These are phyloP conservation scores for Holacanthella duospinosa DNA, from an alignment of 2,888 invertebrate genomes.

Conservation along the genomic window DNA sequence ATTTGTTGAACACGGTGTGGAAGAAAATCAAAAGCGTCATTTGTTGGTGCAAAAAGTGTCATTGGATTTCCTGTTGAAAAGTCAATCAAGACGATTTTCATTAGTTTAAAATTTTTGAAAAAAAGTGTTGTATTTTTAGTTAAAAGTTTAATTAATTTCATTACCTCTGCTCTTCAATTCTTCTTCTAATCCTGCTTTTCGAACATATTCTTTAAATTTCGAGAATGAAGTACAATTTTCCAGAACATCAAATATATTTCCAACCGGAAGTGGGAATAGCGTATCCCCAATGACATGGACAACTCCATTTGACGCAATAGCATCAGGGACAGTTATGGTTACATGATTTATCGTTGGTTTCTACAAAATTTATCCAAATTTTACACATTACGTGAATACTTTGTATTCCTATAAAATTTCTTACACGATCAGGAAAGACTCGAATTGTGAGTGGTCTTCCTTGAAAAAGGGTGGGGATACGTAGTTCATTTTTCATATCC, in stretches of 20 bases:
- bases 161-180: conserved; percentile 31
- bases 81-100: too few relatives aligned
- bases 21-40: conserved; percentile 36
- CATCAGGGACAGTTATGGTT: conserved; percentile 37
- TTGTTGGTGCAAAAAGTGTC: conserved; percentile 37
- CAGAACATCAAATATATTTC: conserved; percentile 35
- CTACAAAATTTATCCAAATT: conserved; percentile 5
- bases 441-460: conserved; percentile 35
- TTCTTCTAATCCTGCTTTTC: conserved; percentile 34
- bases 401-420: too few relatives aligned
- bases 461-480: conserved; percentile 35
- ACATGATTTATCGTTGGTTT: conserved; percentile 34
- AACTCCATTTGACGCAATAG: conserved; percentile 37
- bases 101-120: background rate
- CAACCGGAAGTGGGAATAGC: conserved; percentile 38
- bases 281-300: conserved; percentile 37
- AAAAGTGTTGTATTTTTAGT: background rate
- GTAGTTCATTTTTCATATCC: conserved; percentile 37
- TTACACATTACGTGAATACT: background rate
- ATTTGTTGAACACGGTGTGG: conserved; percentile 28
- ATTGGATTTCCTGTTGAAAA: conserved; percentile 33
- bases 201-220: conserved; percentile 31
- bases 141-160: background rate
- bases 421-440: conserved; percentile 36
- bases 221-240: conserved; percentile 36